Base-by-base conservation (phyloP, 2,113 vertebrate genomes). In the Sprattus sprattus region DNA sequence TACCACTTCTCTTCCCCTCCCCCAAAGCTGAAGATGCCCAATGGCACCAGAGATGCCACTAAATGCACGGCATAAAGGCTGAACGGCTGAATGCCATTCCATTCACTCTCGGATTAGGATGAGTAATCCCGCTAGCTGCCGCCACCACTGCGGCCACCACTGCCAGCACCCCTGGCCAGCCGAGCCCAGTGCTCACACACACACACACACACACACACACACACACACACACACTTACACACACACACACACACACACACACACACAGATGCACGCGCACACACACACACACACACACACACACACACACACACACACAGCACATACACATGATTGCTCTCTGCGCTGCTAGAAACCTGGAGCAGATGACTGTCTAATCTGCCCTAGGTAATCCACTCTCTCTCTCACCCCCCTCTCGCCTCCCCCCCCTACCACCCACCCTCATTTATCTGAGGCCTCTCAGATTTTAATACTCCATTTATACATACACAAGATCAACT, bases 51-150 rank as follows among this genome's bases (percentile, higher is more conserved):
- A 82, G 18, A 25, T 87, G 28, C 86, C 86, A 83, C 90, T 93
- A 93, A 93, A 95, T 92, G 90, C 92, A 90, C 82, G 87, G 87
- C 86, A 90, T 94, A 93, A 94, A 93, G 92, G 90, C 86, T 18
- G 60, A 28, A 20, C 25, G 39, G 57, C 83, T n/a, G 83, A 32
- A 84, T 25, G 84, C 25, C 8, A 88, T 81, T 83, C 75, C 85
- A 86, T 89, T 93, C 90, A 93, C 39, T 25, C 86, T 82, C 84
- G 89, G 92, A 93, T 94, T 92, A 91, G 89, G 91, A 93, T 92
- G 91, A 92, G 87, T 87, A 92, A 89, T 90, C 88, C 82, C 64
- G 54, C 47, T 64, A 80, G 45, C 60, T 82, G 81, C 60, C 85
- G 81, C 86, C 81, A 13, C 82, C 85, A 86, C 83, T 52, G 46